These are phyloP conservation scores for Xylota sylvarum DNA, from an alignment of 2,888 invertebrate species.

Conservation along the genomic window DNA sequence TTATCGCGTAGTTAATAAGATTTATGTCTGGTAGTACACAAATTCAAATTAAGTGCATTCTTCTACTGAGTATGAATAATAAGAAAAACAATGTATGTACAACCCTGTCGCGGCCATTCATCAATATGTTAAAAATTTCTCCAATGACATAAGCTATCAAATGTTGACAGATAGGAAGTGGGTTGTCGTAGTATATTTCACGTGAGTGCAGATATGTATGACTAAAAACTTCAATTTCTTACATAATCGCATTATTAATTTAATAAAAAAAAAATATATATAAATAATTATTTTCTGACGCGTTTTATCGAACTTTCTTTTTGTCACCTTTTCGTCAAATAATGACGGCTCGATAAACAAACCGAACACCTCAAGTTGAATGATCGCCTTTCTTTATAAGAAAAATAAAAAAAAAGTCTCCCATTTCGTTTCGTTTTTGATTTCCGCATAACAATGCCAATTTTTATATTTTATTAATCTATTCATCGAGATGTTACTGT, in stretches of 20 bases:
- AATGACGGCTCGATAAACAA: slow-evolving; percentile 43
- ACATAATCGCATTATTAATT: slow-evolving; percentile 3
- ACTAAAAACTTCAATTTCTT: background rate
- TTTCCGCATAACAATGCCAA: slow-evolving; percentile 32
- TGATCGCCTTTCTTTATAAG: slow-evolving; percentile 43
- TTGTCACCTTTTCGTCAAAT: slow-evolving; percentile 41
- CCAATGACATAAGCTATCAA: slow-evolving; percentile 15
- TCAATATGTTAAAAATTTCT: slow-evolving; percentile 8
- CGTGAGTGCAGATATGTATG: slow-evolving; percentile 15
- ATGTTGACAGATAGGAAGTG: slow-evolving; percentile 24
- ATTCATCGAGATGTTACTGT: slow-evolving; percentile 35
- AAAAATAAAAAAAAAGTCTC: background rate
- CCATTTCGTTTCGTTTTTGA: slow-evolving; percentile 20
- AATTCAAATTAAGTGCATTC: too few relatives aligned
- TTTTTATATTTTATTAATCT: slow-evolving; percentile 29
- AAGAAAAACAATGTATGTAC: too few relatives aligned
- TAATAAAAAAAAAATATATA: background rate
- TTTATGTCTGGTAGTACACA: too few relatives aligned
- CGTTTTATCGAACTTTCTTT: slow-evolving; percentile 51
- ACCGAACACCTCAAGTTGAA: slow-evolving; percentile 44
- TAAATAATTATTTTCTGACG: background rate
- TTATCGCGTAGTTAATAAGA: too few relatives aligned
- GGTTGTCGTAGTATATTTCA: slow-evolving; percentile 7
- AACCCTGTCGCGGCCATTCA: background rate
- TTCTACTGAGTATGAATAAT: too few relatives aligned